Conservation (phyloP, 2,113 vertebrate species). For the Edolisoma coerulescens region DNA sequence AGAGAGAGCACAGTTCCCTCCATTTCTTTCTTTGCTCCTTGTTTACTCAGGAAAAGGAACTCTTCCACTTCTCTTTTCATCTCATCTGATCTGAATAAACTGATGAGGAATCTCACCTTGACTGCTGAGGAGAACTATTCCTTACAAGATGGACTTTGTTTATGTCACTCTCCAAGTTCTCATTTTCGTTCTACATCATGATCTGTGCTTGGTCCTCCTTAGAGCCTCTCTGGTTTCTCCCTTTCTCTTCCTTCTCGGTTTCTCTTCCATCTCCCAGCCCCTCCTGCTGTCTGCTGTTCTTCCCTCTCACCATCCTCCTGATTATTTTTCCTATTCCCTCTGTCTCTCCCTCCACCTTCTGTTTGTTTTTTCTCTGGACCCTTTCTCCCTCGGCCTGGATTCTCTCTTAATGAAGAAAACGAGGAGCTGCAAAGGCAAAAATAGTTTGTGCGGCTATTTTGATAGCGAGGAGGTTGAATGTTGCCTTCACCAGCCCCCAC, state of each 20-base stretch:
- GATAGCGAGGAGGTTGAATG: not conserved
- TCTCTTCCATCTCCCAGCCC: not conserved
- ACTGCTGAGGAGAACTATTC: not conserved
- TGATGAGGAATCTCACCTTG: not conserved
- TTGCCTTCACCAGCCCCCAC: not conserved
- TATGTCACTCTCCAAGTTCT: not conserved
- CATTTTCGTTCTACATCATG: not conserved
- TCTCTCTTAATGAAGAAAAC: not conserved
- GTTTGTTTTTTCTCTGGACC: not conserved
- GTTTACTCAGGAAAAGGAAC: not conserved
- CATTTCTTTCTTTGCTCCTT: not conserved
- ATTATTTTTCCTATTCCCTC: not conserved
- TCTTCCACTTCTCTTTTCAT: not conserved
- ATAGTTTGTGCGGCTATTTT: not conserved
- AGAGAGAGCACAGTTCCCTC: not conserved
- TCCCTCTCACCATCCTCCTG: not conserved
- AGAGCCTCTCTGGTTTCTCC: not conserved
- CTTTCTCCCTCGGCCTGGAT: not conserved
- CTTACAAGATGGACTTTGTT: not conserved
- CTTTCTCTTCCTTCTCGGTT: not conserved
- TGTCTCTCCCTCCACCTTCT: accelerated
- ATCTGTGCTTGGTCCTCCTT: not conserved
- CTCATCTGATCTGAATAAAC: not conserved
- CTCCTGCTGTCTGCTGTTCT: not conserved
- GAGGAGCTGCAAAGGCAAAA: not conserved